A percentile compares a stretch with the other conserved stretches of the same genome.
These are phyloP conservation scores for Cossypha heuglini DNA, from an alignment of 2,797 vertebrate genomes.

Conservation along the genomic window DNA sequence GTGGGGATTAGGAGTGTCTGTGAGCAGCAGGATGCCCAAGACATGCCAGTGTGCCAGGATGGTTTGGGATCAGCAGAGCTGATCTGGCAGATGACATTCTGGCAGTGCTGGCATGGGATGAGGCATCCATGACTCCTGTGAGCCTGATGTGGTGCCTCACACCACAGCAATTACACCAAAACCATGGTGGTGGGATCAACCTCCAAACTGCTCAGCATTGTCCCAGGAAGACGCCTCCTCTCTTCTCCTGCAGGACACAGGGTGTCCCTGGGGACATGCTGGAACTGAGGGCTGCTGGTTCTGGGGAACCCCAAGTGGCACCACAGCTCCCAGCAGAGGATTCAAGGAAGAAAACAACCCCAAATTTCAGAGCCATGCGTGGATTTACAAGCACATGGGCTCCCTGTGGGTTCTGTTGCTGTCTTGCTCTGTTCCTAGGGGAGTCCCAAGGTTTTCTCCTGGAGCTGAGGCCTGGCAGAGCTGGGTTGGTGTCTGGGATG, in stretches of 20 bases:
- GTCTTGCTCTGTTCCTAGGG: not conserved
- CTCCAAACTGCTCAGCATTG: fast-evolving
- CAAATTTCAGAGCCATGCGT: fast-evolving
- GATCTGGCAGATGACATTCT: fast-evolving
- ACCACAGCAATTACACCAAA: not conserved
- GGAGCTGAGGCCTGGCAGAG: not conserved
- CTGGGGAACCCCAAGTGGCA: not conserved
- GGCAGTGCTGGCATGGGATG: fast-evolving
- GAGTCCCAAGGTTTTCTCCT: not conserved
- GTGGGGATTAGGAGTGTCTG: not conserved
- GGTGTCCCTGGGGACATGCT: fast-evolving
- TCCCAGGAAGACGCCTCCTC: not conserved
- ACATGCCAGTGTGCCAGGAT: not conserved
- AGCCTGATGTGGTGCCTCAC: not conserved
- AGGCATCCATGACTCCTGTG: not conserved
- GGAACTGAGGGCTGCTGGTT: not conserved
- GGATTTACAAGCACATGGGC: not conserved
- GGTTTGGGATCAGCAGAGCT: not conserved
- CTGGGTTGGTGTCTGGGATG: not conserved
- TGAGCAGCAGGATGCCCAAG: not conserved
- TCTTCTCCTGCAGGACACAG: not conserved
- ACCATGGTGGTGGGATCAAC: not conserved
- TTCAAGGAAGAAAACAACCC: not conserved
- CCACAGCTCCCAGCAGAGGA: not conserved
- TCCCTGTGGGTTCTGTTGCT: not conserved